Evolutionary conservation across 2,113 vertebrate genomes (phyloP).

Genomic region (Ia io): DNA sequence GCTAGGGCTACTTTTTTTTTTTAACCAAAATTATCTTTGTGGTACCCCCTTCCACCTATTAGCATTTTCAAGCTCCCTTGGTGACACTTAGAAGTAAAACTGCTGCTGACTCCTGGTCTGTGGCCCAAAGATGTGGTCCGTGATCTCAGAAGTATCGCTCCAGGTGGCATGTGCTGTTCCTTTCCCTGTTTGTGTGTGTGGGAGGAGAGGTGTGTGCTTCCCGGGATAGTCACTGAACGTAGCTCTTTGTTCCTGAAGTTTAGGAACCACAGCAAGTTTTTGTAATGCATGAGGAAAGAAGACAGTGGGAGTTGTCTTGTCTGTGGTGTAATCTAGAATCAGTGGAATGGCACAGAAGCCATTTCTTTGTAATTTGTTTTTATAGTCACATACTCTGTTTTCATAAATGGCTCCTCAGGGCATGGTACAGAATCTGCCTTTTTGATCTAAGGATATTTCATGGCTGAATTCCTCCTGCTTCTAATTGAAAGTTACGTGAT

Average conservation of each 20-base stretch:
- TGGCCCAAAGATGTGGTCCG: not conserved
- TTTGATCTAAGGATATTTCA: slow-evolving; percentile 25
- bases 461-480: slow-evolving; percentile 31
- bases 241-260: not conserved
- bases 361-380: not conserved
- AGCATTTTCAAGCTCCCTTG: too few species aligned
- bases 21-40: not conserved
- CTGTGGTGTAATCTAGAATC: not conserved
- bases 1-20: too few species aligned
- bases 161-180: too few species aligned
- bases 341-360: not conserved
- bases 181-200: not conserved
- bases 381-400: not conserved
- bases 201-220: not conserved
- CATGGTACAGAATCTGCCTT: not conserved
- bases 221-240: not conserved
- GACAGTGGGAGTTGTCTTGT: not conserved
- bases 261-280: not conserved
- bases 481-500: slow-evolving; percentile 13
- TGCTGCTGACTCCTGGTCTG: not conserved
- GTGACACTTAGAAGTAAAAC: not conserved
- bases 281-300: not conserved
- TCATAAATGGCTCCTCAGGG: not conserved
- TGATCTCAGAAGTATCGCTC: not conserved
- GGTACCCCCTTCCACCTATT: not conserved